Conservation (phyloP, 2,113 vertebrate species). For the Mungos mungo region DNA sequence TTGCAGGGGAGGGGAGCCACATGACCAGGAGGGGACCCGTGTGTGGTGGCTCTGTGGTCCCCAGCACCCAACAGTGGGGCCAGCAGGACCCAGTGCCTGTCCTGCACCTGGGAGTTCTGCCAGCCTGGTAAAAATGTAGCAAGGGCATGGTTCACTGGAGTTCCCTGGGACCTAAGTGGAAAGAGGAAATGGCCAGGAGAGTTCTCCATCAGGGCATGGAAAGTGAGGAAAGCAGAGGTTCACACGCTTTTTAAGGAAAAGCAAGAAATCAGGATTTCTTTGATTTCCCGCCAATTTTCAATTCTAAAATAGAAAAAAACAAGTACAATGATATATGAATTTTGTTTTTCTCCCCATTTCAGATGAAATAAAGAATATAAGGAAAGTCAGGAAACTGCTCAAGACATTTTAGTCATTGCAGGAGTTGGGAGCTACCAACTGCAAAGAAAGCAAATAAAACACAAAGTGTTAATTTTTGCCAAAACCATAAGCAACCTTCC, state of each 20-base stretch:
- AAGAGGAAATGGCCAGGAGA: no score
- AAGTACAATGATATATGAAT: not conserved
- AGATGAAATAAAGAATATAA: not conserved
- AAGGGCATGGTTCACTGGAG: not conserved
- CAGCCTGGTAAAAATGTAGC: not conserved
- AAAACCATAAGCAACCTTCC: not conserved
- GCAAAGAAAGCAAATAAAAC: not conserved
- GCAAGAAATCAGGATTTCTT: not conserved
- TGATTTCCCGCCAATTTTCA: not conserved
- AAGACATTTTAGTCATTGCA: not conserved
- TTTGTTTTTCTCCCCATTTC: not conserved
- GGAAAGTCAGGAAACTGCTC: not conserved
- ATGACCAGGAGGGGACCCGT: not conserved
- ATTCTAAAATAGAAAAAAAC: not conserved
- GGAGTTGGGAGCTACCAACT: not conserved
- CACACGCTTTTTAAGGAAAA: not conserved
- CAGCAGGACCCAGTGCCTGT: no score
- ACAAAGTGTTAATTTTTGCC: not conserved
- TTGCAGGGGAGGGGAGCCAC: not conserved
- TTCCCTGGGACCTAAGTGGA: not conserved
- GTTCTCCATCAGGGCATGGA: fast-evolving
- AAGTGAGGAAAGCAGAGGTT: not conserved
- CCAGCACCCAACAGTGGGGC: not conserved
- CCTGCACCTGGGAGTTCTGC: not conserved
- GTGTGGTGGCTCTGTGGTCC: not conserved